Evolutionary conservation across 2,797 vertebrate genomes (phyloP), one percentile per base, ranked within the genome.

Genomic region (Gymnodraco acuticeps): DNA sequence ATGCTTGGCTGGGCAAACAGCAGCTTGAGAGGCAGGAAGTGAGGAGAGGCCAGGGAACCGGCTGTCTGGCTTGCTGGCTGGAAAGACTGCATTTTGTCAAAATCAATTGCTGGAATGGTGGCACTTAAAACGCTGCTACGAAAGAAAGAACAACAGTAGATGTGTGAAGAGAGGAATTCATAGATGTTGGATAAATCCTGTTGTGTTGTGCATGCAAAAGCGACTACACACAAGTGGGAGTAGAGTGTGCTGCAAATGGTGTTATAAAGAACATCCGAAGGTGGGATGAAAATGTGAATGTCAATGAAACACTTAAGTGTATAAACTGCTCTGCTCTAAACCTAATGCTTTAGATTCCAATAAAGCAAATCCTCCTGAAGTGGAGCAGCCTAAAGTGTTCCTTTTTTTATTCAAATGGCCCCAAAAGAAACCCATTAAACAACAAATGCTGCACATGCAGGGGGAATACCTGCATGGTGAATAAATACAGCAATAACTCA

Each of bases 1-100:
- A 88, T 42, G 80, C 87, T 80, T 42, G 89, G 79, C 87, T 80
- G 84, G 78, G 62, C 80, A 72, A 81, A 86, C 85, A 75, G 85
- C 85, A 85, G 81, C 83, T 87, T 77, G 82, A 83, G 82, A 78
- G 75, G 82, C 76, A 88, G 77, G 75, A 85, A 62, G 70, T 13
- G 62, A 42, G 68, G 76, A 51, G 64, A 75, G 79, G 81, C 79
- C 64, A 27, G 68, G 62, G 71, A 78, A 71, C 61, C 46, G 52
- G 19, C 59, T 9, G 63, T 20, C 70, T 52, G 11, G 13, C 51
- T 14, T 45, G 53, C 27, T 33, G 27, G 16, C 72, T 63, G 70
- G 23, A 79, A 69, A 53, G 1, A 23, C 75, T 71, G 81, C 77
- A 47, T 89, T 87, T 82, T 82, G 77, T 87, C 80, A 80, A 80